Conservation (phyloP, 2,888 invertebrate genomes). For the Dasysyrphus tricinctus region DNA sequence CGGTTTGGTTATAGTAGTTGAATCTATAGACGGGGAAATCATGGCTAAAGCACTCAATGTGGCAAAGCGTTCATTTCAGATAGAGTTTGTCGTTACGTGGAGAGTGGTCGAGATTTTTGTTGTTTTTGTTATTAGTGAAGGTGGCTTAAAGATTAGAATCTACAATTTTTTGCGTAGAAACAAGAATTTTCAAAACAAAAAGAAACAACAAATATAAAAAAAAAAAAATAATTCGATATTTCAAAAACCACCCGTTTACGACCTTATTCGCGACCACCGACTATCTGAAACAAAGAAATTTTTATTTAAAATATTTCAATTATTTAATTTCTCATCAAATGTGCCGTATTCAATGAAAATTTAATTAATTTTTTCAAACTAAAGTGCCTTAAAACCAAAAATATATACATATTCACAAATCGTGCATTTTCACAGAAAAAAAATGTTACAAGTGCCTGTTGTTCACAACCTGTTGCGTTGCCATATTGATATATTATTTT, state of each 20-base stretch:
- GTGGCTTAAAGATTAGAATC: conserved; percentile 17
- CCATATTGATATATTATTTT: conserved; percentile 67
- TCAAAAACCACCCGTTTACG: conserved; percentile 51
- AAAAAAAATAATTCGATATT: conserved; percentile 1
- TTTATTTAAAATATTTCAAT: conserved; percentile 22
- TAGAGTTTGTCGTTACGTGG: conserved; percentile 82
- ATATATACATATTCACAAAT: conserved; percentile 26
- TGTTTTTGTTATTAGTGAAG: conserved; percentile 28
- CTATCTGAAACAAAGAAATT: conserved; percentile 48
- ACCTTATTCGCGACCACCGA: conserved; percentile 57
- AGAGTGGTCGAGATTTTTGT: conserved; percentile 81
- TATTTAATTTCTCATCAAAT: conserved; percentile 29
- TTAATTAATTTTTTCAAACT: not conserved
- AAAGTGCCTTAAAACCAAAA: conserved; percentile 56
- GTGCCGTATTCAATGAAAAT: conserved; percentile 64
- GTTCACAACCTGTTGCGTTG: conserved; percentile 73
- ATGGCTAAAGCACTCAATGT: conserved; percentile 75
- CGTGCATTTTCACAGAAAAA: conserved; percentile 13
- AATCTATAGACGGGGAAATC: conserved; percentile 56
- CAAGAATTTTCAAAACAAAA: conserved; percentile 1
- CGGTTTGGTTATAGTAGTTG: conserved; percentile 19
- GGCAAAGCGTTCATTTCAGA: conserved; percentile 81
- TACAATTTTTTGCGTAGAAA: conserved; percentile 11
- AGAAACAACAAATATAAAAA: not conserved
- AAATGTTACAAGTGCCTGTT: conserved; percentile 69